phyloP scores from a whole-genome alignment of 1,140 invertebrate species.

The Heliothis subflexa region DNA sequence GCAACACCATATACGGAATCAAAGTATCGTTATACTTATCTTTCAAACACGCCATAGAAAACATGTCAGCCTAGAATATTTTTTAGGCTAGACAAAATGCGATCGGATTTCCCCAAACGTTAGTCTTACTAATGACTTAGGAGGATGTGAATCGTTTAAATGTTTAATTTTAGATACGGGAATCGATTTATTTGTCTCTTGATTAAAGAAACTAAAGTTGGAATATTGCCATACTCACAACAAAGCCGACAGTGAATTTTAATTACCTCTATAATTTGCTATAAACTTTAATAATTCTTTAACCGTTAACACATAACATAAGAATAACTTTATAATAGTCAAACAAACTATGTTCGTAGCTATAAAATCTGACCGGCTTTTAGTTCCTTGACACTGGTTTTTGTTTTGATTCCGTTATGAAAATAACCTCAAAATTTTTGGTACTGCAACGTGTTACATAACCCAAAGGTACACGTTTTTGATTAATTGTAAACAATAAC shows the following conservation, averaged over 20 bases:
- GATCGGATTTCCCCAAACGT: conserved; percentile 37
- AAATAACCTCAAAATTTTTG: conserved; percentile 19
- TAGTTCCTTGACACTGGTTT: conserved; percentile 24
- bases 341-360: neutral
- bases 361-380: conserved; percentile 2
- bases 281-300: neutral
- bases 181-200: no score
- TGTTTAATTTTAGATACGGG: neutral
- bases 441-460: neutral
- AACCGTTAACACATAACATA: neutral
- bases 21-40: neutral
- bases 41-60: conserved; percentile 4
- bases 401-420: conserved; percentile 24
- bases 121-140: neutral
- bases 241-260: neutral
- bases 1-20: conserved; percentile 22
- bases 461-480: neutral
- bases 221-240: no score
- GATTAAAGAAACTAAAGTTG: no score
- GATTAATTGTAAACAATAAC: conserved; percentile 1
- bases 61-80: conserved; percentile 14
- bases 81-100: conserved; percentile 15
- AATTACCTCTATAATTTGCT: no score
- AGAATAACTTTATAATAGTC: neutral
- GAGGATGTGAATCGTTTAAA: conserved; percentile 3